Evolutionary conservation across 1,140 invertebrate genomes (phyloP), one percentile per base, ranked within the genome.

Genomic region (Chelonus insularis): DNA sequence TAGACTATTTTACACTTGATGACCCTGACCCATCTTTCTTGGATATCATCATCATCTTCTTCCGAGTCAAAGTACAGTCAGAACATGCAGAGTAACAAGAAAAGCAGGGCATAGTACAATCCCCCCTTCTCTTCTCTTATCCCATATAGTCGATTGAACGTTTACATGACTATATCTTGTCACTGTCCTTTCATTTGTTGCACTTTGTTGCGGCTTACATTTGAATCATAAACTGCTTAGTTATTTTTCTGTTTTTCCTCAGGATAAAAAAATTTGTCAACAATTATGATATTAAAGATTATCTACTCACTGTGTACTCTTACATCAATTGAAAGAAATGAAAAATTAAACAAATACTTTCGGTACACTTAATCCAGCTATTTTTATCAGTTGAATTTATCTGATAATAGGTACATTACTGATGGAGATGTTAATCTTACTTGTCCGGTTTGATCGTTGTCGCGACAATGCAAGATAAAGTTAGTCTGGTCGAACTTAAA

Each of bases 11-110:
- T 64, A 62, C 68, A 70, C 70, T 58, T 70, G 60, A 68, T 73
- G 72, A 74, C 72, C 72, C 68, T 74, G 72, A 74, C 72, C 72
- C 71, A 74, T 72, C 69, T 72, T 73, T 68, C 68, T 68, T 72
- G 70, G 65, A 66, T 48, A 66, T 72, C 65, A 74, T 72, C 65
- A 74, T 72, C 72, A 72, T 63, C 60, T 64, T 72, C 68, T 72
- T 74, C 66, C 67, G 69, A 72, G 71, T 66, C 61, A 60, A 55
- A 57, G 69, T 73, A 73, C 71, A 71, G 71, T 71, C 69, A 51
- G 63, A 58, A 67, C 57, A 50, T 43, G 62, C 41, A 64, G 60
- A 8, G 18, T 34, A 51, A 25, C 45, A 60, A 43, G 62, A 25
- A 57, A 67, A 51, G 57, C 69, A 9, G 58, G 67, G 63, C 18